These are phyloP conservation scores for Lagopus muta DNA, from an alignment of 2,113 vertebrate species.

Conservation along the genomic window DNA sequence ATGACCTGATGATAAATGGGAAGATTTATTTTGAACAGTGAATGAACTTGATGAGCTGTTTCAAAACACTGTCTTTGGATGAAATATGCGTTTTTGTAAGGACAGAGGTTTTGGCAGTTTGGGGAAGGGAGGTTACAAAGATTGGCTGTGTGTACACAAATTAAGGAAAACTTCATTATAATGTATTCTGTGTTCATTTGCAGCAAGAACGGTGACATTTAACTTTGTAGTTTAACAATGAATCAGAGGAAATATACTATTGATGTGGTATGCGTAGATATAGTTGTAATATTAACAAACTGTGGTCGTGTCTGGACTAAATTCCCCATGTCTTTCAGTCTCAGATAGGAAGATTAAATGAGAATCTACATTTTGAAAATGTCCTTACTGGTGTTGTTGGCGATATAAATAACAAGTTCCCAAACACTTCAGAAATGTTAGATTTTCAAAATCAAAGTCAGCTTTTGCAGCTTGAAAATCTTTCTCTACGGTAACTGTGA, in stretches of 20 bases:
- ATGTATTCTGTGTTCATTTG: constrained; percentile 9
- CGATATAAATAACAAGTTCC: neutral
- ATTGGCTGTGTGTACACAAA: constrained; percentile 8
- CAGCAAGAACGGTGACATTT: neutral
- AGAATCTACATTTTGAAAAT: constrained; percentile 33
- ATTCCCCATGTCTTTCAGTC: neutral
- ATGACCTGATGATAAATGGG: constrained; percentile 29
- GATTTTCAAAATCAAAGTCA: neutral
- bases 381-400: neutral
- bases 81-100: neutral
- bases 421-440: constrained; percentile 6
- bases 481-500: neutral
- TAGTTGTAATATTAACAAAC: constrained; percentile 10
- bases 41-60: constrained; percentile 34
- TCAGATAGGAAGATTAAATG: constrained; percentile 34
- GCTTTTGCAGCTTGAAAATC: neutral
- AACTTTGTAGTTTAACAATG: neutral
- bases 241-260: constrained; percentile 7
- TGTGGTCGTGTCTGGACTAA: neutral
- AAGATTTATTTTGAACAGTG: constrained; percentile 49
- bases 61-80: constrained; percentile 46
- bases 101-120: constrained; percentile 41
- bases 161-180: neutral
- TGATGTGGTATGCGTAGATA: neutral
- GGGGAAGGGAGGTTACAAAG: constrained; percentile 5